A percentile compares a stretch with the other conserved stretches of the same genome.
Evolutionary conservation across 2,113 vertebrate species (phyloP).

Genomic region (Platanista minor): DNA sequence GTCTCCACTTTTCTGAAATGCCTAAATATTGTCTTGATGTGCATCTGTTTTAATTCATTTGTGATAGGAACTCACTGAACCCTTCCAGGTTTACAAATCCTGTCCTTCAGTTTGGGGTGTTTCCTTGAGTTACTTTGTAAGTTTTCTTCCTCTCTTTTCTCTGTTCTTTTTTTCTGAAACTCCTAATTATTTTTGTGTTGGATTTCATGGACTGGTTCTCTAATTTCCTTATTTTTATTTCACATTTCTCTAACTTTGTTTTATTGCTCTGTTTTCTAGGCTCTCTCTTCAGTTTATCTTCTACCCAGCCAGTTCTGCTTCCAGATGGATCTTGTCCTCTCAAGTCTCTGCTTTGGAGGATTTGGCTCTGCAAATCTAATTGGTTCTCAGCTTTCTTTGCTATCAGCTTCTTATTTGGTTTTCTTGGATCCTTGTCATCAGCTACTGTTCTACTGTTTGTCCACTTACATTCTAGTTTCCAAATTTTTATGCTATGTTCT

Average conservation of each 20-base stretch:
- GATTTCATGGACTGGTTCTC: not conserved
- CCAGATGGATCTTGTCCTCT: not conserved
- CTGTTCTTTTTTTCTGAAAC: not conserved
- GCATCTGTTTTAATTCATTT: not conserved
- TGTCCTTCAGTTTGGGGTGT: not conserved
- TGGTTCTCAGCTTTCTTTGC: not conserved
- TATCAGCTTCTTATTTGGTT: not conserved
- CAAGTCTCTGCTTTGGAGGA: not conserved
- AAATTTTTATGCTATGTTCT: not conserved
- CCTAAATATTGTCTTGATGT: not conserved
- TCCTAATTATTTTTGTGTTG: not conserved
- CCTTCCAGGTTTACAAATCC: not conserved
- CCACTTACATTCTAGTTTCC: not conserved
- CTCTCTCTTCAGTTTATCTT: not conserved
- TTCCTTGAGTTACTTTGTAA: not conserved
- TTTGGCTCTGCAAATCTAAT: not conserved
- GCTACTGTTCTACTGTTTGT: not conserved
- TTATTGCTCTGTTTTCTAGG: not conserved
- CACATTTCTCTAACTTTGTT: not conserved
- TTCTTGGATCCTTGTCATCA: not conserved
- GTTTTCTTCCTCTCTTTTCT: not conserved
- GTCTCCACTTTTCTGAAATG: not conserved
- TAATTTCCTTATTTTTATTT: not conserved
- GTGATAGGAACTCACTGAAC: not conserved
- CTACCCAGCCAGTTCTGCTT: not conserved